A percentile compares a stretch with the other conserved stretches of the same genome.
Conservation (phyloP, 2,113 vertebrate genomes). For the Dunckerocampus dactyliophorus region DNA sequence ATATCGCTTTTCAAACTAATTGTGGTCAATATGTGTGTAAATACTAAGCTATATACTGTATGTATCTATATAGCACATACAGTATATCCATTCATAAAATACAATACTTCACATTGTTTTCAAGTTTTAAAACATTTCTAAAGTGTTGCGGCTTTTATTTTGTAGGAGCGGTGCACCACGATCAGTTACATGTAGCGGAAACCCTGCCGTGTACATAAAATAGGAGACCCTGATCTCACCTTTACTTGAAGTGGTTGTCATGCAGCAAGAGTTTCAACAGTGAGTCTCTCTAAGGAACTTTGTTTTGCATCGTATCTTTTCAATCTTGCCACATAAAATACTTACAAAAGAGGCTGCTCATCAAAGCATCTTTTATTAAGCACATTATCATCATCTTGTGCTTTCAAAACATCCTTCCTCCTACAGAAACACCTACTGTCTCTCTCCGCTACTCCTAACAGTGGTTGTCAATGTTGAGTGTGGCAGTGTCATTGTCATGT, state of each 20-base stretch:
- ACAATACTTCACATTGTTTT: too few relatives aligned
- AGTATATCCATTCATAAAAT: too few relatives aligned
- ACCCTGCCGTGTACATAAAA: too few relatives aligned
- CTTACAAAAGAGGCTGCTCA: not conserved
- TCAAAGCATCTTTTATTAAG: conserved; percentile 25
- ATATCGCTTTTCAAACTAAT: too few relatives aligned
- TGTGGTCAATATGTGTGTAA: too few relatives aligned
- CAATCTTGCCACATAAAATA: not conserved
- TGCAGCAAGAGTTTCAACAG: not conserved
- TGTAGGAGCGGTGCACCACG: too few relatives aligned
- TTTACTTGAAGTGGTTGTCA: not conserved
- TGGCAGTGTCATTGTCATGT: not conserved
- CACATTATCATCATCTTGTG: not conserved
- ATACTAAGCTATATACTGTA: too few relatives aligned
- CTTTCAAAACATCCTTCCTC: not conserved
- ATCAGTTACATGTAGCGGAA: too few relatives aligned
- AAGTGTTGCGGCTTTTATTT: too few relatives aligned
- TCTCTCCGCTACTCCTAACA: not conserved
- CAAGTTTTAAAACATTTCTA: too few relatives aligned
- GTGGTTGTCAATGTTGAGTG: not conserved
- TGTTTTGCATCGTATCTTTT: not conserved
- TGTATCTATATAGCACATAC: too few relatives aligned
- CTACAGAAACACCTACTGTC: not conserved
- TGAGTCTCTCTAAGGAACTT: not conserved
- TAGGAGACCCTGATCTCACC: not conserved